Evolutionary conservation across 2,113 vertebrate species (phyloP), one percentile per base, ranked within the genome.

Genomic region (Gopherus evgoodei): DNA sequence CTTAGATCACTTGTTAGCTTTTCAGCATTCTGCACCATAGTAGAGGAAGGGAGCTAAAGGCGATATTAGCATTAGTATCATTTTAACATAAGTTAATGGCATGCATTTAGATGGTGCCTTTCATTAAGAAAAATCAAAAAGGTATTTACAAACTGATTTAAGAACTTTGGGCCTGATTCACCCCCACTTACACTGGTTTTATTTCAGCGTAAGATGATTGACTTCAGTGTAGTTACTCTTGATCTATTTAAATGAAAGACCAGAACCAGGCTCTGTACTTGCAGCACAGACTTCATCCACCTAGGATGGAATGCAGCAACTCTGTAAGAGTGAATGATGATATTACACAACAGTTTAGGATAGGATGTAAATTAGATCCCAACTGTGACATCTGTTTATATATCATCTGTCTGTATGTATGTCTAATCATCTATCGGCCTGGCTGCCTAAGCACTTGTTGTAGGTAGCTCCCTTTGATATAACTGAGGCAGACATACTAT

Each of bases 91-190:
- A 95, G 96, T 94, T 76, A 96, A 90, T 82, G 19, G 42, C 50
- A 85, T 90, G 62, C 86, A 88, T 94, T 93, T 62, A 93, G 87
- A 94, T 91, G 89, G 76, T 81, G 3, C 31, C 47, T 90, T 83
- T 88, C 49, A 50, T 19, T 92, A 72, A 83, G 93, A 83, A 92
- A 85, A 82, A n/a, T 84, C 65, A 79, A 44, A 78, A 78, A 78
- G 42, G 2, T 13, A 14, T 47, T 95, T 94, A 82, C 57, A 88
- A 87, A 90, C 5, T 5, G 57, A 56, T 90, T 94, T 87, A 54
- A 85, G 88, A 88, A 91, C 65, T 35, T 80, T 42, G 65, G n/a
- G 42, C 42, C 92, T 91, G 93, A 85, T 17, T 94, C 49, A 91
- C 38, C 17, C 56, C 10, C 53, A 52, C 24, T 27, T 78, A 29